Base-by-base conservation (phyloP, 2,797 vertebrate genomes). In the Gorsachius magnificus region DNA sequence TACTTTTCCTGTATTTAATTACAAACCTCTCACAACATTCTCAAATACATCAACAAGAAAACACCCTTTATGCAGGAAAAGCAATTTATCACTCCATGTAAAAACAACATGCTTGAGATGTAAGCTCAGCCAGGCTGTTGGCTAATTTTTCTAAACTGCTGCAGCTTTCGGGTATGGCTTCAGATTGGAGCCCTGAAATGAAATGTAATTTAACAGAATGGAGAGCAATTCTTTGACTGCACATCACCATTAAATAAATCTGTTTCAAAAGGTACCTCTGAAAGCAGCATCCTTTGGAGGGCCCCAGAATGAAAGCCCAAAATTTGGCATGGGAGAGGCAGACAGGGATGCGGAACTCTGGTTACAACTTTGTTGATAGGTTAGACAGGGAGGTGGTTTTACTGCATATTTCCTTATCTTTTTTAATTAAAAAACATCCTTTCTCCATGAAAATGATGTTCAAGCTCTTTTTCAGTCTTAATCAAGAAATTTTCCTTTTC, bases 1-100 rank as follows among this genome's bases (percentile, higher is more conserved):
- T 84, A 45, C 10, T 78, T 89, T 77, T 91, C 51, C 13, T 28
- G 88, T 75, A 84, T 78, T 77, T 92, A 87, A 91, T 90, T 90
- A 45, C 20, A 90, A 75, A 71, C 13, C 4, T 65, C 33, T 71
- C 64, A 69, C 69, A 81, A 24, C 65, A 25, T 87, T 78, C 82
- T 82, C 61, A 91, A 71, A 91, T 29, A 50, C 13, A 88, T 81
- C 35, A 91, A 64, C 25, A 81, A 81, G 46, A 82, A 77, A 92
- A 89, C 0, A 5, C 2, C 33, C 5, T 83, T 38, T 7, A 0
- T 76, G n/a, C 41, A 90, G 65, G 50, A 89, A 58, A 78, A 83
- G 31, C 41, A 25, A 90, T 63, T 83, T 91, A 84, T 50, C 63
- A 79, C 43, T 60, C 24, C 21, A 51, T 72, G 72, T 65, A 41